phyloP scores from a whole-genome alignment of 2,113 vertebrate genomes.

The Charina bottae region DNA sequence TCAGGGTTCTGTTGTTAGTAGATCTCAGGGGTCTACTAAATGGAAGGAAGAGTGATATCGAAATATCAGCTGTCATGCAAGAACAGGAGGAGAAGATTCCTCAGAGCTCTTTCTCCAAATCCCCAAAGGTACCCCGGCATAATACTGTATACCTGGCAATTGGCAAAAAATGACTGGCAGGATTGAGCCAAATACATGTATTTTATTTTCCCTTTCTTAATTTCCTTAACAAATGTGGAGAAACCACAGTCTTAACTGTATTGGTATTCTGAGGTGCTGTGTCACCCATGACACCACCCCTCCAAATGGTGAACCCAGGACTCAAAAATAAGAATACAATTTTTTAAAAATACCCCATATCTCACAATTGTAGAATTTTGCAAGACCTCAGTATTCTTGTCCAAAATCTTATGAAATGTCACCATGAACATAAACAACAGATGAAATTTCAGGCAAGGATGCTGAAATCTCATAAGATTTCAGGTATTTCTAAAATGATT shows the following conservation, averaged over 20 bases:
- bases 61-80: not conserved
- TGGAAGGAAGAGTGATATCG: constrained; percentile 23
- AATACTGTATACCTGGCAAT: not conserved
- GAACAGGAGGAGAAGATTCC: not conserved
- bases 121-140: not conserved
- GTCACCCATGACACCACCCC: not conserved
- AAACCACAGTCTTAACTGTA: constrained; percentile 13
- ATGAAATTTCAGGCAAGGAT: not conserved
- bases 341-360: not conserved
- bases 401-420: not conserved
- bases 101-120: not conserved
- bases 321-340: not conserved
- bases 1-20: not conserved
- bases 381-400: not conserved
- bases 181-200: accelerated
- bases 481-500: not conserved
- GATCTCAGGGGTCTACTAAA: not conserved
- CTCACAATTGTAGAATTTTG: not conserved
- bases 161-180: constrained; percentile 21
- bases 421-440: not conserved
- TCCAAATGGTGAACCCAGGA: not conserved
- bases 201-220: constrained; percentile 20
- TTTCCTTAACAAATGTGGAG: constrained; percentile 46
- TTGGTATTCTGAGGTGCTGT: not conserved
- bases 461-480: no score